Conservation (phyloP, 2,797 vertebrate genomes). For the Danio kyathit region DNA sequence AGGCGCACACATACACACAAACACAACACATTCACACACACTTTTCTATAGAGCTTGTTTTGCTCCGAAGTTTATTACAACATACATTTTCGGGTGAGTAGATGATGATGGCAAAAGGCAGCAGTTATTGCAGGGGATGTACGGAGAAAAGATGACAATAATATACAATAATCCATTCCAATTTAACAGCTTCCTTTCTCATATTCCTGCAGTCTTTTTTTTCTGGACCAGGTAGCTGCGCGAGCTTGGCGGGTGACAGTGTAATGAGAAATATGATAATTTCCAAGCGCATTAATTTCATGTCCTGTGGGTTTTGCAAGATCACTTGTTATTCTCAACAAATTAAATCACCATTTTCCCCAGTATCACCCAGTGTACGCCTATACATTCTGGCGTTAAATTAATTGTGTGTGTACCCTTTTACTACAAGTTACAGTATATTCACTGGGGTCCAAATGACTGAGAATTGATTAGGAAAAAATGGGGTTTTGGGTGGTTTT, state of each 20-base stretch:
- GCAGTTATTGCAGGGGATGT: conserved; percentile 55
- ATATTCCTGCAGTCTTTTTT: conserved; percentile 47
- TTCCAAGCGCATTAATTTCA: conserved; percentile 69
- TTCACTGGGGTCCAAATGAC: background rate
- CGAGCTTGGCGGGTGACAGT: conserved; percentile 59
- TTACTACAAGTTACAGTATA: conserved; percentile 27
- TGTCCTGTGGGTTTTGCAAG: conserved; percentile 69
- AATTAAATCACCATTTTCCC: conserved; percentile 67
- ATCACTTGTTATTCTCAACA: conserved; percentile 69
- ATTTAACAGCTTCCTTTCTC: conserved; percentile 58
- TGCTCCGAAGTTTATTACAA: conserved; percentile 47
- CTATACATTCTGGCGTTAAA: conserved; percentile 40
- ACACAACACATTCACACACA: conserved; percentile 7
- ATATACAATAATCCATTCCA: conserved; percentile 64
- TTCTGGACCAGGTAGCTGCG: conserved; percentile 61
- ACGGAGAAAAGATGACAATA: conserved; percentile 59
- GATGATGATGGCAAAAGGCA: conserved; percentile 53
- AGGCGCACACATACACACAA: background rate
- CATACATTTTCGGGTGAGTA: conserved; percentile 48
- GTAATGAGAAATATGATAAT: conserved; percentile 74
- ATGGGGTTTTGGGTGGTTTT: background rate
- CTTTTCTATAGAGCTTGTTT: conserved; percentile 16
- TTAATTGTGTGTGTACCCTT: conserved; percentile 48
- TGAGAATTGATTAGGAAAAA: background rate
- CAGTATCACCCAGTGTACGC: conserved; percentile 55